Conservation (phyloP, 2,888 invertebrate genomes). For the Prosapia bicincta region DNA sequence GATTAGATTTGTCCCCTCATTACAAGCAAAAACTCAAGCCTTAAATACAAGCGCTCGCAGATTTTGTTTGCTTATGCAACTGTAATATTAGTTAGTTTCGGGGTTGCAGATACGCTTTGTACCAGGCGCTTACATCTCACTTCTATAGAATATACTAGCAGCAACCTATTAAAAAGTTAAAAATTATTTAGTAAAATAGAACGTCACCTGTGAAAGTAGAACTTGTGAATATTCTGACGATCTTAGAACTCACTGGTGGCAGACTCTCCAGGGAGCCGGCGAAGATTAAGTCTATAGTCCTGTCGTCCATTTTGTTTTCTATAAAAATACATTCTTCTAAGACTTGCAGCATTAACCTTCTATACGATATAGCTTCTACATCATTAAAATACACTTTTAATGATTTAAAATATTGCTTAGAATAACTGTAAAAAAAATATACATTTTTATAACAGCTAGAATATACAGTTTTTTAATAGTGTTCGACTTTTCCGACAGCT, state of each 20-base stretch:
- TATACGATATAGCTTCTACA: neutral
- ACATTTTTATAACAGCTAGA: neutral
- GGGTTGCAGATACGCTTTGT: too few relatives aligned
- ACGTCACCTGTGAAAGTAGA: slow-evolving; percentile 92
- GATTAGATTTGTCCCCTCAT: too few relatives aligned
- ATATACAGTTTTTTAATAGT: neutral
- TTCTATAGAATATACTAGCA: too few relatives aligned
- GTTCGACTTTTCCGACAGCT: neutral
- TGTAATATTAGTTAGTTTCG: too few relatives aligned
- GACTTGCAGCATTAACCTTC: too few relatives aligned
- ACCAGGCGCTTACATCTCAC: too few relatives aligned
- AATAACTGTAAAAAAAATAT: neutral
- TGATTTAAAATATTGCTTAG: too few relatives aligned
- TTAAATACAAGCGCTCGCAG: too few relatives aligned
- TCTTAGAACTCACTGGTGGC: slow-evolving; percentile 95
- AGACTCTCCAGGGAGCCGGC: slow-evolving; percentile 80
- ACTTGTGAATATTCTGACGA: slow-evolving; percentile 96
- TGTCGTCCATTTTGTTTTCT: slow-evolving; percentile 72
- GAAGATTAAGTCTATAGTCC: slow-evolving; percentile 87
- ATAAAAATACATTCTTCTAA: neutral
- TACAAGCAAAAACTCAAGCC: too few relatives aligned
- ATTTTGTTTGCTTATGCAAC: too few relatives aligned
- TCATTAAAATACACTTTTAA: neutral
- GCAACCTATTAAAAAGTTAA: too few relatives aligned
- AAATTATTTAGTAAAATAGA: too few relatives aligned